Base-by-base conservation (phyloP, 2,113 vertebrate species). In the Triplophysa tibetana region DNA sequence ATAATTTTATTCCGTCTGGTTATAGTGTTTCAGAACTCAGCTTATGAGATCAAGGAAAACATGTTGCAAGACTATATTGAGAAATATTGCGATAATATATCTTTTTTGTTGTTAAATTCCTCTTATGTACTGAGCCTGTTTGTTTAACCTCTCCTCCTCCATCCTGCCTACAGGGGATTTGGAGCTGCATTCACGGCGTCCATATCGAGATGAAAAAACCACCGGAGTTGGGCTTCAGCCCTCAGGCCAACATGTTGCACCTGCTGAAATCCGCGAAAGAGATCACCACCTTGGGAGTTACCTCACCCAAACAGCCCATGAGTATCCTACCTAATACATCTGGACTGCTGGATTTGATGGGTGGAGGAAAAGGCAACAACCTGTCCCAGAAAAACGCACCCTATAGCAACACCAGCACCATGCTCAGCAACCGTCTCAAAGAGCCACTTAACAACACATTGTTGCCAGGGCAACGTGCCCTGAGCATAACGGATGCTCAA, bases 111-210 rank as follows among this genome's bases (percentile, higher is more conserved):
- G 70, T 68, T 29, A 38, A 24, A 43, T 75, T 76, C 41, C 23
- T 33, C 12, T 21, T 75, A 64, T 29, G 26, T 21, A 21, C n/a
- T 58, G n/a, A 10, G 62, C 24, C 29, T 56, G 65, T 43, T 21
- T 23, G 43, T 41, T 75, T n/a, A 66, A 68, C 58, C 19, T 79
- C 58, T 65, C 10, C 19, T 1, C 63, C 16, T 60, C 17, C 17
- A 9, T 66, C 38, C 62, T 61, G 78, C 50, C 89, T 89, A 69
- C 89, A 99, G 98, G 98, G 97, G 38, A 99, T 99, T 86, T 99
- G 97, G 92, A 99, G 97, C 88, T 99, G 98, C 81, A 98, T 99
- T 87, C 98, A 99, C 0, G 98, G 98, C 1, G 95, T 99, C 13
- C 97, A 99, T 56, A 98, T 96, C 60, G 98, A 98, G 69, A 95